Conservation (phyloP, 2,797 vertebrate species). For the Percopsis omiscomaycus region DNA sequence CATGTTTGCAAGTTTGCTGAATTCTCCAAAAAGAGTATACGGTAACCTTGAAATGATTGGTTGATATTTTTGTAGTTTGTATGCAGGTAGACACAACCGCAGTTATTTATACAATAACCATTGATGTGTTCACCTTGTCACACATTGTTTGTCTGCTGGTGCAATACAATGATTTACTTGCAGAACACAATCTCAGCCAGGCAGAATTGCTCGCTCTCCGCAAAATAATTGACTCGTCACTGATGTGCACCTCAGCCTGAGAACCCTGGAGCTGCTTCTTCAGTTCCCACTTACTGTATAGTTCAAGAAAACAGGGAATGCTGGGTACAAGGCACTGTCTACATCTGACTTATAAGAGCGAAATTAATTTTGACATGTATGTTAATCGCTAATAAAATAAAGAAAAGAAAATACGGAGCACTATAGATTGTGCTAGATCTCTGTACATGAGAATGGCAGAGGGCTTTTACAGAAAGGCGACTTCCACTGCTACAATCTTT, state of each 20-base stretch:
- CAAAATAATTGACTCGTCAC: conserved; percentile 39
- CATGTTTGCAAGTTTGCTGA: too few relatives aligned
- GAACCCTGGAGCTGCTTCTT: conserved; percentile 25
- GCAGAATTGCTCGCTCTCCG: conserved; percentile 33
- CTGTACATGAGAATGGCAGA: background rate
- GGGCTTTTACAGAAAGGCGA: conserved; percentile 25
- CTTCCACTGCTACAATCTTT: conserved; percentile 12
- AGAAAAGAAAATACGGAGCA: background rate
- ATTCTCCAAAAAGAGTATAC: too few relatives aligned
- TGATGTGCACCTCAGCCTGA: conserved; percentile 21
- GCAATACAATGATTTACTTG: conserved; percentile 28
- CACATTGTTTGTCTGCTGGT: too few relatives aligned
- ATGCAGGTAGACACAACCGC: too few relatives aligned
- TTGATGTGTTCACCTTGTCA: too few relatives aligned
- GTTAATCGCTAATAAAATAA: background rate
- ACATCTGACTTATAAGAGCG: too few relatives aligned
- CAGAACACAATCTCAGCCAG: conserved; percentile 20
- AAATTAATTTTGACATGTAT: background rate
- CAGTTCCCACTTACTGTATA: background rate
- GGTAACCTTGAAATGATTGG: too few relatives aligned
- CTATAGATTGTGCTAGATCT: conserved; percentile 20
- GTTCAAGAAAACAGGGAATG: conserved; percentile 23
- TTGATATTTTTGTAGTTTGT: too few relatives aligned
- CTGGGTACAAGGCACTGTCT: background rate
- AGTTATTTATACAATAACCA: too few relatives aligned